Evolutionary conservation across 2,113 vertebrate species (phyloP).

Genomic region (Bolborhynchus lineola): DNA sequence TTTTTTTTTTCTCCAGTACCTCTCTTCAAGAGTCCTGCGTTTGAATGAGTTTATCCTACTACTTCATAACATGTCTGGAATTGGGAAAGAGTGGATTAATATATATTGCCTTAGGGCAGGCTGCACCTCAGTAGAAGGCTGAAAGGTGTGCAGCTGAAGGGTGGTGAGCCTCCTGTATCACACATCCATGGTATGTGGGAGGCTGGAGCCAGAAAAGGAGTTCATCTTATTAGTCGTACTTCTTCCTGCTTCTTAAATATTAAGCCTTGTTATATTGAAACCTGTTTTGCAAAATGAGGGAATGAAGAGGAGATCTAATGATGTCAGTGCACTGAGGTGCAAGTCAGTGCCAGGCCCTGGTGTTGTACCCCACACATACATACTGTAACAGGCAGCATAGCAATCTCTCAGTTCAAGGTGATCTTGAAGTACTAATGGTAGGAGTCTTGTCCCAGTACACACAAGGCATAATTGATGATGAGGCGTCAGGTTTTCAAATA

Average conservation of each 20-base stretch:
- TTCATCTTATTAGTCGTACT: not conserved
- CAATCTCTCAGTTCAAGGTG: not conserved
- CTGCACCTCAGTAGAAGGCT: not conserved
- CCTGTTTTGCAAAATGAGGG: not conserved
- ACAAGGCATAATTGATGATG: not conserved
- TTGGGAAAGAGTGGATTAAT: not conserved
- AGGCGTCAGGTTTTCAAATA: not conserved
- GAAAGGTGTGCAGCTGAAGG: not conserved
- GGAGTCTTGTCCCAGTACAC: not conserved
- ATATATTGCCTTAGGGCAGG: not conserved
- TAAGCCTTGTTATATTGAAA: not conserved
- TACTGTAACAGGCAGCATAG: not conserved
- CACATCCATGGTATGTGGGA: rapidly evolving
- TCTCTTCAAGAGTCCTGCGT: not conserved
- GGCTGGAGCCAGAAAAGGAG: not conserved
- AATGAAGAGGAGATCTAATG: not conserved
- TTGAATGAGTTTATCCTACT: not conserved
- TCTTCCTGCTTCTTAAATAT: not conserved
- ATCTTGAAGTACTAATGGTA: not conserved
- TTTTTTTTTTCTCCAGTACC: not conserved
- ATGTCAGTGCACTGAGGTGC: not conserved
- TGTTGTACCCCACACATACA: rapidly evolving
- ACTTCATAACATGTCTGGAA: not conserved
- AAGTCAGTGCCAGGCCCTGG: not conserved
- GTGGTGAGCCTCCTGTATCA: not conserved